A percentile compares a stretch with the other conserved stretches of the same genome.
Evolutionary conservation across 2,888 invertebrate species (phyloP).

Genomic region (Acleris literana): DNA sequence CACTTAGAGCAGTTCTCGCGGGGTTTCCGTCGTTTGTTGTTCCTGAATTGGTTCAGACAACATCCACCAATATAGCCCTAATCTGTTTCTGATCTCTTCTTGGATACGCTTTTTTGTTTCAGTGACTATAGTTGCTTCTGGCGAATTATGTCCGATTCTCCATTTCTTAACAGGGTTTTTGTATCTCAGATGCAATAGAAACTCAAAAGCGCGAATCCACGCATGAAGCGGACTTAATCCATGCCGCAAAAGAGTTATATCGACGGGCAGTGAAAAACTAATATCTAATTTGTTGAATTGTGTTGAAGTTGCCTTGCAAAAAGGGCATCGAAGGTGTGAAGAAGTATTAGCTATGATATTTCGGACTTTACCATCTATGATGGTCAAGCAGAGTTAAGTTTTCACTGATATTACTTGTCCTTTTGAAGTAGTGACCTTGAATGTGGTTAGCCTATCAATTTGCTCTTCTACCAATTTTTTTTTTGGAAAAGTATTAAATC

Average conservation of each 20-base stretch:
- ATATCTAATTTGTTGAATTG: constrained; percentile 31
- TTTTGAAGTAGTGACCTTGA: background rate
- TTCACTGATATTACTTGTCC: background rate
- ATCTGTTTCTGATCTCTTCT: background rate
- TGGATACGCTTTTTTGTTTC: constrained; percentile 24
- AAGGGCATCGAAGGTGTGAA: constrained; percentile 29
- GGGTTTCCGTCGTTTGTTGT: constrained; percentile 22
- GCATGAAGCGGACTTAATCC: constrained; percentile 32
- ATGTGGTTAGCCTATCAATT: background rate
- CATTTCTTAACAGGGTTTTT: constrained; percentile 18
- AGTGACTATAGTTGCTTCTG: constrained; percentile 1
- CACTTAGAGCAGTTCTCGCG: background rate
- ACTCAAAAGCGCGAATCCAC: constrained; percentile 18
- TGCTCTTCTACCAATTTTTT: background rate
- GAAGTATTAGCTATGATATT: constrained; percentile 18
- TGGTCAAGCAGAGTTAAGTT: background rate
- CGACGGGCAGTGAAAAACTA: background rate
- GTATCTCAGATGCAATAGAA: constrained; percentile 14
- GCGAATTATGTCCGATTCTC: constrained; percentile 19
- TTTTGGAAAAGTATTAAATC: background rate
- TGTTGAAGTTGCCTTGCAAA: constrained; percentile 22
- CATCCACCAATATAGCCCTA: background rate
- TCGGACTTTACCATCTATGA: constrained; percentile 23
- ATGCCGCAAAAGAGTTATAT: constrained; percentile 1
- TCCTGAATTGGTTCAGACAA: constrained; percentile 2